phyloP scores from a whole-genome alignment of 2,888 invertebrate genomes.

The Acronicta alni region DNA sequence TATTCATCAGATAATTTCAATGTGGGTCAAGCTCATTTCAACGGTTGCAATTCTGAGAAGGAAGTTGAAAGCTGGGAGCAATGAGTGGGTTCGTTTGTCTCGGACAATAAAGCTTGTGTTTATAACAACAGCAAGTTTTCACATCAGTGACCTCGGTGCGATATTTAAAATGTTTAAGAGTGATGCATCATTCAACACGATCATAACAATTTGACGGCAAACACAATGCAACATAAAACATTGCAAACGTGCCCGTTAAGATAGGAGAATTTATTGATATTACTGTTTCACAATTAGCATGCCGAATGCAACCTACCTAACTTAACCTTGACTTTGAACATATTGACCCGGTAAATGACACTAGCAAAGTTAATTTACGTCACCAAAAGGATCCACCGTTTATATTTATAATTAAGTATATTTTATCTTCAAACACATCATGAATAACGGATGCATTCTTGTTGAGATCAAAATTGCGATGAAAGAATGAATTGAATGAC shows the following conservation, averaged over 20 bases:
- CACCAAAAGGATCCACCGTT: not conserved
- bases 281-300: constrained; percentile 13
- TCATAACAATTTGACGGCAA: constrained; percentile 33
- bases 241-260: constrained; percentile 19
- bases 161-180: constrained; percentile 47
- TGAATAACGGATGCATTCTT: too few relatives aligned
- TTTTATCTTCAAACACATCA: not conserved
- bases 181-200: constrained; percentile 28
- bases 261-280: constrained; percentile 22
- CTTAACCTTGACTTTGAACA: constrained; percentile 24
- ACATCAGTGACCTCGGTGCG: constrained; percentile 54
- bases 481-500: constrained; percentile 5
- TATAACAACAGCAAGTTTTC: constrained; percentile 38
- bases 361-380: constrained; percentile 10
- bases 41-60: constrained; percentile 55
- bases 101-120: constrained; percentile 55
- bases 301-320: constrained; percentile 16
- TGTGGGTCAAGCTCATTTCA: constrained; percentile 52
- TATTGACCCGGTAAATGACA: constrained; percentile 10
- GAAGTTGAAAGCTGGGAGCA: constrained; percentile 57
- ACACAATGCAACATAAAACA: constrained; percentile 38
- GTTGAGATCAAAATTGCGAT: constrained; percentile 1
- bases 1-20: constrained; percentile 42
- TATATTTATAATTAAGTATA: not conserved
- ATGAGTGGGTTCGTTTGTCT: constrained; percentile 63